These are phyloP conservation scores for Eulimnadia texana DNA, from an alignment of 1,140 invertebrate genomes.

Conservation along the genomic window DNA sequence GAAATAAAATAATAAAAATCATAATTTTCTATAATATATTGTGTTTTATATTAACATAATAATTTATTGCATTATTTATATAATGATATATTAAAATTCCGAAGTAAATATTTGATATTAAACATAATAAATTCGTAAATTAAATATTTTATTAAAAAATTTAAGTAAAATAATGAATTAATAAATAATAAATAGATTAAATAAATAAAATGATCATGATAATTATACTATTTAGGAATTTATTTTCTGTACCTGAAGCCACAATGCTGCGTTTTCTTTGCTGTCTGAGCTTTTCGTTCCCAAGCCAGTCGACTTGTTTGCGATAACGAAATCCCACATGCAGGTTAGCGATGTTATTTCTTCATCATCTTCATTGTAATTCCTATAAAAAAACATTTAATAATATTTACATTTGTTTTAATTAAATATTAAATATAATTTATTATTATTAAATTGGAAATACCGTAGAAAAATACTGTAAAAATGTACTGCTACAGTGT, in stretches of 20 bases:
- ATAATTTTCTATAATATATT: background rate
- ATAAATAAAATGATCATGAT: background rate
- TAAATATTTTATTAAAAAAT: no score
- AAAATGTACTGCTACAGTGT: background rate
- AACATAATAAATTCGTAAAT: no score
- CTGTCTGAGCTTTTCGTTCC: background rate
- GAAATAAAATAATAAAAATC: no score
- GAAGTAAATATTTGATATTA: no score
- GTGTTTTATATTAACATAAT: background rate
- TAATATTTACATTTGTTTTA: background rate
- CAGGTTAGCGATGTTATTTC: background rate
- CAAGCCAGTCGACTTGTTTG: background rate
- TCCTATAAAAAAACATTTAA: background rate
- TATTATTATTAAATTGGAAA: background rate
- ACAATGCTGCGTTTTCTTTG: background rate
- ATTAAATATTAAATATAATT: slow-evolving; percentile 1
- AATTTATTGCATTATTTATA: background rate
- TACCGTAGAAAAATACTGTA: background rate
- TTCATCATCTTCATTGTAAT: slow-evolving; percentile 3
- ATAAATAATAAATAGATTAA: background rate
- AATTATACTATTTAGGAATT: background rate
- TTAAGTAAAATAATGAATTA: background rate
- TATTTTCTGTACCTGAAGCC: background rate
- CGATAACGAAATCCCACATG: slow-evolving; percentile 1
- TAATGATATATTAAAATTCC: no score